Evolutionary conservation across 2,888 invertebrate genomes (phyloP).

Genomic region (Pseudeuparius sepicola): DNA sequence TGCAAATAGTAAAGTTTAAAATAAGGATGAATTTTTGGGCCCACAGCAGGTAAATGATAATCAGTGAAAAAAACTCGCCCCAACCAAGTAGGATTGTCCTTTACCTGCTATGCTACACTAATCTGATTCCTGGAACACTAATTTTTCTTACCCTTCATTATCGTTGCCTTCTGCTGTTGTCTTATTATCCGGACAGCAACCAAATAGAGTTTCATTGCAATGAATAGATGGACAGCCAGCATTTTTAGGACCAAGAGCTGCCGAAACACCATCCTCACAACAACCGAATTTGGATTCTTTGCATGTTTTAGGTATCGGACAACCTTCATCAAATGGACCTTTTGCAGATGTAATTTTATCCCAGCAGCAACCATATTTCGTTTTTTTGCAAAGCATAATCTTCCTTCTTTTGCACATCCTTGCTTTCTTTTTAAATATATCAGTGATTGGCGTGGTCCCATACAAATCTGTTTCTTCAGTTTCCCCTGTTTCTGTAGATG

Average conservation of each 20-base stretch:
- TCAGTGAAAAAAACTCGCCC: no score
- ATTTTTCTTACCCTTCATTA: no score
- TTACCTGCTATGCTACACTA: no score
- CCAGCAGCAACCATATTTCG: slow-evolving; percentile 75
- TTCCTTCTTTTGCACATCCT: slow-evolving; percentile 50
- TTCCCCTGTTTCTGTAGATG: slow-evolving; percentile 22
- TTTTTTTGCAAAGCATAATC: slow-evolving; percentile 50
- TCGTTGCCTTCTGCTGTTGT: slow-evolving; percentile 72
- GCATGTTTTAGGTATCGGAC: slow-evolving; percentile 63
- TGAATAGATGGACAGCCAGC: slow-evolving; percentile 67
- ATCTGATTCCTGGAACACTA: no score
- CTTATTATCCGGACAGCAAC: slow-evolving; percentile 75
- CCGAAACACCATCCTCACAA: slow-evolving; percentile 73
- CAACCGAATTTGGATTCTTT: slow-evolving; percentile 67
- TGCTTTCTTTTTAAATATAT: slow-evolving; percentile 42
- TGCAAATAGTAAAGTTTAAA: no score
- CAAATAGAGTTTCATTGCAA: slow-evolving; percentile 71
- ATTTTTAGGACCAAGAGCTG: slow-evolving; percentile 57
- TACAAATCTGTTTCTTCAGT: slow-evolving; percentile 15
- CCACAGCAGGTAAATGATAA: no score
- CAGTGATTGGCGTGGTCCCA: slow-evolving; percentile 43
- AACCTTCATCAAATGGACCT: slow-evolving; percentile 77
- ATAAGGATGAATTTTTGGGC: no score
- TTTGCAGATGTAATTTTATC: slow-evolving; percentile 65
- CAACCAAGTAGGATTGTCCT: no score